Evolutionary conservation across 2,113 vertebrate species (phyloP).

Genomic region (Eretmochelys imbricata): DNA sequence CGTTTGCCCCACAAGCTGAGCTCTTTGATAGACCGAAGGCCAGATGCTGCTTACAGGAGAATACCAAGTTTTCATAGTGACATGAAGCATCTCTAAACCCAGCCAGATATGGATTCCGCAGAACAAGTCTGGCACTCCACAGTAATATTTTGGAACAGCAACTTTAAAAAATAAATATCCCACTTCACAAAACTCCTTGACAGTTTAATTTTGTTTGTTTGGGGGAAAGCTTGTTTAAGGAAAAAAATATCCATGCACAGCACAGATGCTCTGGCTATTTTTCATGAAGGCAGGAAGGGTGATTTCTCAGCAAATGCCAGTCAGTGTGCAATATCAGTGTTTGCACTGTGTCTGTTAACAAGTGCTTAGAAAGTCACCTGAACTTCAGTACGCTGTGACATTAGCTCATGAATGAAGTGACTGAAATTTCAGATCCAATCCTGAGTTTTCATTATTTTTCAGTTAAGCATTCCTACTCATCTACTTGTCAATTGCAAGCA

Average conservation of each 20-base stretch:
- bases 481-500: background rate
- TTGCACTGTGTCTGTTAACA: background rate
- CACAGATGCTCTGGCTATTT: background rate
- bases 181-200: accelerated
- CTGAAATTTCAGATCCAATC: background rate
- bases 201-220: background rate
- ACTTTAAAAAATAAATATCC: background rate
- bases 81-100: background rate
- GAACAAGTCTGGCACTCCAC: background rate
- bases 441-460: background rate
- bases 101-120: background rate
- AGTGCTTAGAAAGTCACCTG: background rate
- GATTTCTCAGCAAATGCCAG: background rate
- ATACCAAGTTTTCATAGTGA: background rate
- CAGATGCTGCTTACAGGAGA: background rate
- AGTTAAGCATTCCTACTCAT: background rate
- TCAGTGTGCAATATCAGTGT: background rate
- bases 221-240: background rate
- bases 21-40: background rate
- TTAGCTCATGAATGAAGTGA: background rate
- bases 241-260: accelerated
- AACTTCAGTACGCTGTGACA: background rate
- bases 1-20: accelerated
- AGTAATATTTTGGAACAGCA: background rate
- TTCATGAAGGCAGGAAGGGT: background rate